phyloP scores from a whole-genome alignment of 2,113 vertebrate genomes.

The human (Homo sapiens) region DNA sequence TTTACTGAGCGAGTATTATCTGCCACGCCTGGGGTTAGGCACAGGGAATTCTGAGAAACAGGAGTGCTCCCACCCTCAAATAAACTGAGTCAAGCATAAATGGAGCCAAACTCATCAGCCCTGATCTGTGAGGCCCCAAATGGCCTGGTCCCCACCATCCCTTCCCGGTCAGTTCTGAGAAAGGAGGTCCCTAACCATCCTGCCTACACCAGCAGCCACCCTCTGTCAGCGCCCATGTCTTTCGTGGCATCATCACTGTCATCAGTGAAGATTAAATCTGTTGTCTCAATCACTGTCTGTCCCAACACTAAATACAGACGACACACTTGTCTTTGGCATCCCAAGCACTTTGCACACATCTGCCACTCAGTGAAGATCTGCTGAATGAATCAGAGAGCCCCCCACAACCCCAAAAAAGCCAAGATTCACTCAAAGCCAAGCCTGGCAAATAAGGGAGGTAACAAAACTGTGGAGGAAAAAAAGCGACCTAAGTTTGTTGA shows the following conservation, averaged over 20 bases:
- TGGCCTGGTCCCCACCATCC: background rate
- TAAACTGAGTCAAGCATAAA: background rate
- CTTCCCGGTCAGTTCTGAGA: background rate
- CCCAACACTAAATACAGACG: background rate
- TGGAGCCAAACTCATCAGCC: background rate
- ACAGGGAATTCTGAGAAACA: too few relatives aligned
- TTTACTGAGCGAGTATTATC: too few relatives aligned
- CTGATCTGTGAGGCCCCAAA: background rate
- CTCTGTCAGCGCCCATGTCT: fast-evolving
- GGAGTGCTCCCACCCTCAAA: fast-evolving
- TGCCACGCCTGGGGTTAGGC: background rate
- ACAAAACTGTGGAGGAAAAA: background rate
- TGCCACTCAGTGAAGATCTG: background rate
- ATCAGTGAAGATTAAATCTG: fast-evolving
- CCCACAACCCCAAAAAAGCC: background rate
- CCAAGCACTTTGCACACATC: background rate
- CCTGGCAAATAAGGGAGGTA: background rate
- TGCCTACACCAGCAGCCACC: background rate
- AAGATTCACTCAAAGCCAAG: background rate
- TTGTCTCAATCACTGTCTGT: background rate
- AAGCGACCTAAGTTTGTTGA: background rate
- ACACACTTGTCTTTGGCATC: background rate
- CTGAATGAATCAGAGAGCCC: background rate
- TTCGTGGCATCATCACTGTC: fast-evolving
- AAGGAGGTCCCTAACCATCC: background rate